Evolutionary conservation across 2,797 vertebrate species (phyloP).

Genomic region (Lateolabrax maculatus): DNA sequence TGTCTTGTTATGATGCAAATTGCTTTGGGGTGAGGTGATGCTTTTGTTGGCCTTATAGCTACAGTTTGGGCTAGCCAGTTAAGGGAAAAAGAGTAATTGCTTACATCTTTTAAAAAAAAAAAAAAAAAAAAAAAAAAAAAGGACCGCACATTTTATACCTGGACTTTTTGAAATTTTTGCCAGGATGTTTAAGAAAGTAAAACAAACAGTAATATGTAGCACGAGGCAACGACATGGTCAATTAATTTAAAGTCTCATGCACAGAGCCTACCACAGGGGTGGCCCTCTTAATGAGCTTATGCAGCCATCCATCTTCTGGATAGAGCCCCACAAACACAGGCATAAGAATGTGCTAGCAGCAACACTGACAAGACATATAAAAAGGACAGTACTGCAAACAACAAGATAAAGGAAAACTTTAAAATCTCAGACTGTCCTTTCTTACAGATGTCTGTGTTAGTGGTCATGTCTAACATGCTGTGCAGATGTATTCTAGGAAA

Average conservation of each 20-base stretch:
- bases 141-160: not conserved
- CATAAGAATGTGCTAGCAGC: conserved; percentile 4
- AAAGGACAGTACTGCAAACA: not conserved
- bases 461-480: not conserved
- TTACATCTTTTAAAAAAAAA: not conserved
- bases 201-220: conserved; percentile 35
- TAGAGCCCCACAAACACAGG: conserved; percentile 22
- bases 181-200: conserved; percentile 9
- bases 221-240: conserved; percentile 22
- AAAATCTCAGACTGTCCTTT: not conserved
- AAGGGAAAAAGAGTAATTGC: not conserved
- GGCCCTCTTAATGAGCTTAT: conserved; percentile 52
- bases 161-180: not conserved
- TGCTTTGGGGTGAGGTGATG: conserved; percentile 5
- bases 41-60: conserved; percentile 9
- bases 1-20: conserved; percentile 10
- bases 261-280: conserved; percentile 32
- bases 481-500: not conserved
- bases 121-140: not conserved
- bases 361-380: not conserved
- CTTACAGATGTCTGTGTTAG: not conserved
- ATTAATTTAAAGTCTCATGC: conserved; percentile 43
- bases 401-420: no score
- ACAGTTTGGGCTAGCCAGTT: not conserved
- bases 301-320: conserved; percentile 50